Evolutionary conservation across 2,797 vertebrate species (phyloP).

Genomic region (Mormyrops attenuatus): DNA sequence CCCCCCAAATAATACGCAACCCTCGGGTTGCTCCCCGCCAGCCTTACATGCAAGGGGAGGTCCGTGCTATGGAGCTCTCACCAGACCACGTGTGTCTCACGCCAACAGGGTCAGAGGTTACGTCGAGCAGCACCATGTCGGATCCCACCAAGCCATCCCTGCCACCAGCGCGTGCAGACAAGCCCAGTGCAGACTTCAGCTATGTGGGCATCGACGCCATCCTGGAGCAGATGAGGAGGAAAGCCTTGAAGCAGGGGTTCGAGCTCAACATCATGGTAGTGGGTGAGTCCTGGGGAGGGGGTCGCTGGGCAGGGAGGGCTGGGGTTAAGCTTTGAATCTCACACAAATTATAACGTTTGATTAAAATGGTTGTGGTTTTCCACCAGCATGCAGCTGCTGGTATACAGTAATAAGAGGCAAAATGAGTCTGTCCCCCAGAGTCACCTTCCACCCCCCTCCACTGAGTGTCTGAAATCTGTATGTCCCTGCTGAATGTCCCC

Average conservation of each 20-base stretch:
- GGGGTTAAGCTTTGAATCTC: background rate
- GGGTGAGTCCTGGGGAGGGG: slow-evolving; percentile 57
- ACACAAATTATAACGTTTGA: background rate
- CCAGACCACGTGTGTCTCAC: background rate
- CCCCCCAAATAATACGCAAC: background rate
- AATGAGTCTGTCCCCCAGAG: background rate
- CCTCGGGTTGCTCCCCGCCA: background rate
- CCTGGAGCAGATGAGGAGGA: slow-evolving; percentile 82
- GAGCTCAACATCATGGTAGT: slow-evolving; percentile 88
- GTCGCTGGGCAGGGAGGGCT: background rate
- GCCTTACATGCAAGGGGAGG: background rate
- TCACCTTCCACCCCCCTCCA: too few species aligned
- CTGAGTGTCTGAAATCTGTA: too few species aligned
- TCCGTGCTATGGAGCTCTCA: background rate
- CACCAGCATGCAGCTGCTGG: background rate
- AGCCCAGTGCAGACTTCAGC: slow-evolving; percentile 66
- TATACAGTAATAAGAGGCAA: background rate
- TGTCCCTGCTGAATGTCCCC: background rate
- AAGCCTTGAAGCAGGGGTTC: slow-evolving; percentile 84
- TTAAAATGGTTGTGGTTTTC: background rate
- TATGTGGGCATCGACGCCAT: slow-evolving; percentile 91
- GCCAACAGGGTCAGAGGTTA: slow-evolving; percentile 64
- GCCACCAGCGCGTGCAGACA: slow-evolving; percentile 65
- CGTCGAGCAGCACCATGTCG: slow-evolving; percentile 71
- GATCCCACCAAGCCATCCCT: slow-evolving; percentile 71